Percentiles rank a stretch among this genome's conserved stretches.
Evolutionary conservation across 1,140 invertebrate species (phyloP).

Genomic region (Pogonognathellus flavescens): DNA sequence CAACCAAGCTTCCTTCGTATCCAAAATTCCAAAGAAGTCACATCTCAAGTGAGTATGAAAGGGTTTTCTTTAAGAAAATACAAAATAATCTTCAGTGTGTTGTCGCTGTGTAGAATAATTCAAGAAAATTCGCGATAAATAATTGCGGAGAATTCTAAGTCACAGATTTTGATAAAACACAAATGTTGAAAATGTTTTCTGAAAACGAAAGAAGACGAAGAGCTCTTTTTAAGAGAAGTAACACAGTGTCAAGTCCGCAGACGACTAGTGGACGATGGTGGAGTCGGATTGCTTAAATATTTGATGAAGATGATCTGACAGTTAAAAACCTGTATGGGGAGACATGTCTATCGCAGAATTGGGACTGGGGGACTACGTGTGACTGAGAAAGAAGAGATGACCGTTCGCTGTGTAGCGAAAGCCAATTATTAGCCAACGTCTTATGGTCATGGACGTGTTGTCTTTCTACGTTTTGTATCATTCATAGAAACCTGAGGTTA

Average conservation of each 20-base stretch:
- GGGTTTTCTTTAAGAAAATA: no score
- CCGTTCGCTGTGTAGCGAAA: not conserved
- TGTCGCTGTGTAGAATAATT: no score
- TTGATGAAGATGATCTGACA: constrained; percentile 31
- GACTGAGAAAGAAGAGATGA: not conserved
- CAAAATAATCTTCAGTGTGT: no score
- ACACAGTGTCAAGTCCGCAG: constrained; percentile 31
- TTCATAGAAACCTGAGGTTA: constrained; percentile 28
- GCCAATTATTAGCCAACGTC: constrained; percentile 1
- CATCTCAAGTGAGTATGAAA: no score
- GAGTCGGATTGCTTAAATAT: constrained; percentile 61
- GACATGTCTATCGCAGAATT: not conserved
- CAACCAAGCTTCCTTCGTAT: no score
- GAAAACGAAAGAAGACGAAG: not conserved
- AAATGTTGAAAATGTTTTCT: not conserved
- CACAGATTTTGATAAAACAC: not conserved
- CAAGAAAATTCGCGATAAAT: no score
- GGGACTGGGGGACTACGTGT: not conserved
- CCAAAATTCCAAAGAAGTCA: no score
- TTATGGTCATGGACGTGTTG: constrained; percentile 36
- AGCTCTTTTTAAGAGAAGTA: not conserved
- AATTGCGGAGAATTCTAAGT: no score
- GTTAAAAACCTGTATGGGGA: constrained; percentile 52
- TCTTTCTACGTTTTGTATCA: constrained; percentile 7
- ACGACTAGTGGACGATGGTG: constrained; percentile 17